A percentile compares a stretch with the other conserved stretches of the same genome.
phyloP scores from a whole-genome alignment of 2,113 vertebrate genomes.

The Cyprinodon tularosa region DNA sequence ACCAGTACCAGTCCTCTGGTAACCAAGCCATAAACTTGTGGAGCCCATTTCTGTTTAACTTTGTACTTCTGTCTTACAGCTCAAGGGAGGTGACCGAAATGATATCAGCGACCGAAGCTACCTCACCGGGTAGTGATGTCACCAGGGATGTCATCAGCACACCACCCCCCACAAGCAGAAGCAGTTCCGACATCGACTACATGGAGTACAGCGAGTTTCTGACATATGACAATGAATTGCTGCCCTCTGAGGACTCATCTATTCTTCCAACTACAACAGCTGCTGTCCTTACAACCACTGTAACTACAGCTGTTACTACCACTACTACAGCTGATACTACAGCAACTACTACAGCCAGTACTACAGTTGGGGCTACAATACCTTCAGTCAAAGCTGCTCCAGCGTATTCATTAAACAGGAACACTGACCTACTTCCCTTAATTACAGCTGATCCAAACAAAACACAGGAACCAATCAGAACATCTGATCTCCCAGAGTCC shows the following conservation, averaged over 20 bases:
- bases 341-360: background rate
- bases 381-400: slow-evolving; percentile 12
- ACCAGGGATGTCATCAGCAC: slow-evolving; percentile 17
- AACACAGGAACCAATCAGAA: rapidly evolving
- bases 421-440: background rate
- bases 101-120: slow-evolving; percentile 3
- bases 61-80: slow-evolving; percentile 24
- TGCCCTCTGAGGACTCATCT: background rate
- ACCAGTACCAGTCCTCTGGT: no score
- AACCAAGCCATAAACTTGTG: no score
- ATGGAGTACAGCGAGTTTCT: slow-evolving; percentile 62
- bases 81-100: background rate
- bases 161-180: slow-evolving; percentile 15
- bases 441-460: background rate
- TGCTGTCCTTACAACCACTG: slow-evolving; percentile 7
- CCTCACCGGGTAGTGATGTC: slow-evolving; percentile 13
- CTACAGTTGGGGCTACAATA: background rate
- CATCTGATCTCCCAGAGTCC: background rate
- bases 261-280: background rate
- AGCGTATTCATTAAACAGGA: slow-evolving; percentile 31
- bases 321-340: background rate
- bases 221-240: background rate
- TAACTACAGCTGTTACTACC: no score
- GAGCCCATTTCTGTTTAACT: background rate
- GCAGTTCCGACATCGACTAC: slow-evolving; percentile 57